phyloP scores from a whole-genome alignment of 1,140 invertebrate genomes.

The Charaxes varanes region DNA sequence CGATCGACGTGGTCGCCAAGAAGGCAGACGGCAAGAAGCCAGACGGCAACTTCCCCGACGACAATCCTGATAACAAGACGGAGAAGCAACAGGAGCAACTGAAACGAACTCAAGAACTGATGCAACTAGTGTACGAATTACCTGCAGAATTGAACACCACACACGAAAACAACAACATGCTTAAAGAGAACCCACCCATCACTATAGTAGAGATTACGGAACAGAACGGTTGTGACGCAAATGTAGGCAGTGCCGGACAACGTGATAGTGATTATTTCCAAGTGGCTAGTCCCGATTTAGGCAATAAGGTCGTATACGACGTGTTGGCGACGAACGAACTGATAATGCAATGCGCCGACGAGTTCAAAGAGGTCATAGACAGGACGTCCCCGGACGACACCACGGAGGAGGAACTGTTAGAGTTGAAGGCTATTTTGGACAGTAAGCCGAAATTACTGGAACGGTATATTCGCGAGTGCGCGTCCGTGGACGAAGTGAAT shows the following conservation, averaged over 20 bases:
- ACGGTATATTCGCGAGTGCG: constrained; percentile 83
- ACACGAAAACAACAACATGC: constrained; percentile 55
- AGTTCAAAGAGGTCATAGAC: constrained; percentile 53
- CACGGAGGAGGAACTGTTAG: constrained; percentile 51
- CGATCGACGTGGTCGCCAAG: constrained; percentile 51
- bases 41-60: constrained; percentile 37
- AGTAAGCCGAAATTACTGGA: constrained; percentile 70
- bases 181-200: constrained; percentile 64
- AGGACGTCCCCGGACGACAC: constrained; percentile 49
- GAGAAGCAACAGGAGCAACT: constrained; percentile 37
- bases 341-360: constrained; percentile 49
- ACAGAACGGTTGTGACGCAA: constrained; percentile 63
- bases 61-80: constrained; percentile 33
- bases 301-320: constrained; percentile 57
- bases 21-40: constrained; percentile 50
- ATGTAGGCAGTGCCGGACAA: constrained; percentile 36
- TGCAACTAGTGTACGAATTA: constrained; percentile 66
- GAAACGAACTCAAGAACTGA: constrained; percentile 63
- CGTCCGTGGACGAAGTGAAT: constrained; percentile 78
- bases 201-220: constrained; percentile 62
- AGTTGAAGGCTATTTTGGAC: constrained; percentile 51
- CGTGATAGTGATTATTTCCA: constrained; percentile 53
- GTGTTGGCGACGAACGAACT: constrained; percentile 48
- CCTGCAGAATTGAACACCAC: constrained; percentile 47
- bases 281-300: constrained; percentile 48